Evolutionary conservation across 2,888 invertebrate genomes (phyloP), one percentile per base, ranked within the genome.

Genomic region (Pachymerium ferrugineum): DNA sequence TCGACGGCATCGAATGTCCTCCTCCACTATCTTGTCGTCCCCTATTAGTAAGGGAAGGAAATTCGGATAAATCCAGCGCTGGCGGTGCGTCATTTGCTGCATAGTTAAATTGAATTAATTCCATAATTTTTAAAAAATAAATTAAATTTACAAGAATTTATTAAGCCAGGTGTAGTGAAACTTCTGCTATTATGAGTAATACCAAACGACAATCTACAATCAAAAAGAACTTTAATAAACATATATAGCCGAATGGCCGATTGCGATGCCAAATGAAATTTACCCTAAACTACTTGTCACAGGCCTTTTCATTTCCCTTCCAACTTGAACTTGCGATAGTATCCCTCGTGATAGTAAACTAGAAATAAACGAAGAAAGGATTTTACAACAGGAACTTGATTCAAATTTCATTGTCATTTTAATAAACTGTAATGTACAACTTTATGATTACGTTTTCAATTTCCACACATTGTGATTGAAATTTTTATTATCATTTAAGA

Each of bases 1-100:
- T 92, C 76, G 92, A 75, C 30, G 77, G 76, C 74, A 78, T 73
- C 19, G 75, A 67, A 54, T 54, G 54, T 19, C 73, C 76, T 28
- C 73, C 72, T 33, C 74, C 90, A 85, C 90, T 89, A 80, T 75
- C 75, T 47, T 75, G 75, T 16, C 75, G 89, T 79, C 90, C 92
- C 82, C 94, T 88, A 83, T 91, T 93, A 80, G 94, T 94, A 81
- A 94, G 86, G 79, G 94, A 94, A 77, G 94, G 94, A 85, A 94
- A 95, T 86, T 94, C 94, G 81, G 92, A 93, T 79, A 93, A 89
- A 86, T 95, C 94, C 80, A 94, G 86, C 78, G 94, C 87, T 78
- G 94, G 93, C 77, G 94, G 94, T 22, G 74, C 71, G 31, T 76
- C 76, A 62, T 62, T 73, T 16, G 74, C 76, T 75, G 67, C 67